Conservation (phyloP, 2,888 invertebrate genomes). For the Euproctis similis region DNA sequence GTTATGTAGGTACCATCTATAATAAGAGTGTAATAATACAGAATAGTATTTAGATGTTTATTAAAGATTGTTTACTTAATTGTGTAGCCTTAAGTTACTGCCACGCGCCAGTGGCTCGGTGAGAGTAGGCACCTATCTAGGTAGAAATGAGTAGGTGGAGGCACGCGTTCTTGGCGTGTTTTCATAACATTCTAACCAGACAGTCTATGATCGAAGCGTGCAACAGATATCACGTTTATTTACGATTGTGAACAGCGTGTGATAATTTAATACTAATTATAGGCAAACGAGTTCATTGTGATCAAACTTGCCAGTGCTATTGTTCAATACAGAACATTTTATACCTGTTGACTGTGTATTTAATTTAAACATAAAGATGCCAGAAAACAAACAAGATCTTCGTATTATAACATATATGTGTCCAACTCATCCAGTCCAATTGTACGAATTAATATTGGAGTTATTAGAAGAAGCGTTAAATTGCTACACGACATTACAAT, state of each 20-base stretch:
- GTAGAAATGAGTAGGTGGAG: too few species aligned
- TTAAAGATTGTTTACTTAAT: too few species aligned
- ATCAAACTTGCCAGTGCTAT: not conserved
- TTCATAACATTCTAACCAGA: slow-evolving; percentile 19
- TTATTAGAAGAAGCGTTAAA: slow-evolving; percentile 70
- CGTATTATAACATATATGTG: slow-evolving; percentile 78
- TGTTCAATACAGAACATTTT: not conserved
- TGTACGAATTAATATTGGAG: slow-evolving; percentile 74
- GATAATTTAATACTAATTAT: slow-evolving; percentile 5
- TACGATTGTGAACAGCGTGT: slow-evolving; percentile 17
- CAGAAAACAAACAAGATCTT: slow-evolving; percentile 49
- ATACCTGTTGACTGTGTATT: too few species aligned
- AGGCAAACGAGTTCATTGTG: slow-evolving; percentile 9
- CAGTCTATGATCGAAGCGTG: slow-evolving; percentile 37
- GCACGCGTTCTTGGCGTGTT: slow-evolving; percentile 16
- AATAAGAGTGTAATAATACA: too few species aligned
- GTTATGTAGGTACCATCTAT: too few species aligned
- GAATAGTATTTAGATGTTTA: too few species aligned
- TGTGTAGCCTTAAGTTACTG: too few species aligned
- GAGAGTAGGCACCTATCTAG: slow-evolving; percentile 18
- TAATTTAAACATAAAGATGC: slow-evolving; percentile 39
- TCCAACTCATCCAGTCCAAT: slow-evolving; percentile 76
- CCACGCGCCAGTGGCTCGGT: not conserved
- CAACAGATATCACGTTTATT: slow-evolving; percentile 32
- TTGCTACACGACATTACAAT: slow-evolving; percentile 68